Evolutionary conservation across 2,888 invertebrate genomes (phyloP), one percentile per base, ranked within the genome.

Genomic region (Dione juno): DNA sequence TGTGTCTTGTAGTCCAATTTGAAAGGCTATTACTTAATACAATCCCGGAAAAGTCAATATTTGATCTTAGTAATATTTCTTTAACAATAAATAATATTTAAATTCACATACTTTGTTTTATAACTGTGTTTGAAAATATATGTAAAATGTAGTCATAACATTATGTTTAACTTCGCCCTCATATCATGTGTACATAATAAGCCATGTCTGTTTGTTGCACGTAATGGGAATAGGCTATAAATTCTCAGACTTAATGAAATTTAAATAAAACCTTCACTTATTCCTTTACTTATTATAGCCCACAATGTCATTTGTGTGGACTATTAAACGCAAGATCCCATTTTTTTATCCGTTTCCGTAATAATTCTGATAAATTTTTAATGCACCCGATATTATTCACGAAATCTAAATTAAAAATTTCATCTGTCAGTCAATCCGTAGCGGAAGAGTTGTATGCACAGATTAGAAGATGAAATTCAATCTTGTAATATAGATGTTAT

Each of bases 71-170:
- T 11, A 28, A 14, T 8, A 53, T 10, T 9, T 19, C 5, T 28
- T 48, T 8, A 54, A 37, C 9, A 54, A 37, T 37, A 16, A 54
- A 54, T 54, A 54, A 37, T 54, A 54, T 54, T 54, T 54, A 37
- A 37, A 1, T 54, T 37, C 35, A 35, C 35, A 16, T 37, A 35
- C 35, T 11, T 54, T 54, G 54, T 54, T 54, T 54, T n/a, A 37
- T 2, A 5, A n/a, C 37, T 10, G 35, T 54, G 54, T 54, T 54
- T 54, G 10, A 37, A 37, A 37, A 54, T 37, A 54, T 54, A 16
- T n/a, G n/a, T n/a, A n/a, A n/a, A 54, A 16, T 28, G n/a, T 5
- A 37, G n/a, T 5, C 37, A 54, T 37, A 37, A 54, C 35, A 37
- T 54, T 54, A 54, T 54, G 54, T n/a, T 54, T 54, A 10, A 37